phyloP scores from a whole-genome alignment of 2,113 vertebrate genomes.

The Laticauda colubrina region DNA sequence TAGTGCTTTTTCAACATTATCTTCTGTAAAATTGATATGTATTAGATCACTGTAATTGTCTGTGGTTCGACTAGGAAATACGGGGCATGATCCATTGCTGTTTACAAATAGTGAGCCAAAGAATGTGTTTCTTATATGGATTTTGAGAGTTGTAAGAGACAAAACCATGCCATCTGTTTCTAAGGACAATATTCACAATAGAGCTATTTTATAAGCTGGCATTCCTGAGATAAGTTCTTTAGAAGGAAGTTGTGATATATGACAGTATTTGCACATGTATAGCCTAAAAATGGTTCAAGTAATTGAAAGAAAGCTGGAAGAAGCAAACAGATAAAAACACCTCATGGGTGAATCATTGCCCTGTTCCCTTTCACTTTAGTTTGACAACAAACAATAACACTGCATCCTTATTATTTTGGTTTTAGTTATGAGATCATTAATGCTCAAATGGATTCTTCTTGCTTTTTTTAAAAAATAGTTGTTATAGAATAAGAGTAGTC shows the following conservation, averaged over 20 bases:
- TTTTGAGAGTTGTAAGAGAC: not conserved
- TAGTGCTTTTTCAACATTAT: too few relatives aligned
- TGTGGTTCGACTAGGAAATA: too few relatives aligned
- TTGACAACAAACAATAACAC: not conserved
- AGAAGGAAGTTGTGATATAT: not conserved
- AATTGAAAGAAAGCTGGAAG: not conserved
- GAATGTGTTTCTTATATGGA: not conserved
- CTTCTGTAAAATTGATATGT: too few relatives aligned
- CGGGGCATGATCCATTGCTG: too few relatives aligned
- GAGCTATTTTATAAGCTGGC: not conserved
- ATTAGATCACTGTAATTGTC: too few relatives aligned
- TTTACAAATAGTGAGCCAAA: too few relatives aligned
- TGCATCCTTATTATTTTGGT: not conserved
- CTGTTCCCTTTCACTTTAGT: constrained; percentile 14
- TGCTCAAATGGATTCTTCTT: not conserved
- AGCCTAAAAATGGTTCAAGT: not conserved
- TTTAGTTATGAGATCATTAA: not conserved
- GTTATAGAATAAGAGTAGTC: constrained; percentile 24
- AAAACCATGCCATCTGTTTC: not conserved
- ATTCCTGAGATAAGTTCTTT: not conserved
- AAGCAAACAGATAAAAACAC: not conserved
- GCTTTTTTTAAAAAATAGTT: fast-evolving
- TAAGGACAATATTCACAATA: not conserved
- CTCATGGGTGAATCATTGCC: constrained; percentile 30
- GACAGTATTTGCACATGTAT: not conserved